phyloP scores from a whole-genome alignment of 2,113 vertebrate species.

The Rhagologus leucostigma region DNA sequence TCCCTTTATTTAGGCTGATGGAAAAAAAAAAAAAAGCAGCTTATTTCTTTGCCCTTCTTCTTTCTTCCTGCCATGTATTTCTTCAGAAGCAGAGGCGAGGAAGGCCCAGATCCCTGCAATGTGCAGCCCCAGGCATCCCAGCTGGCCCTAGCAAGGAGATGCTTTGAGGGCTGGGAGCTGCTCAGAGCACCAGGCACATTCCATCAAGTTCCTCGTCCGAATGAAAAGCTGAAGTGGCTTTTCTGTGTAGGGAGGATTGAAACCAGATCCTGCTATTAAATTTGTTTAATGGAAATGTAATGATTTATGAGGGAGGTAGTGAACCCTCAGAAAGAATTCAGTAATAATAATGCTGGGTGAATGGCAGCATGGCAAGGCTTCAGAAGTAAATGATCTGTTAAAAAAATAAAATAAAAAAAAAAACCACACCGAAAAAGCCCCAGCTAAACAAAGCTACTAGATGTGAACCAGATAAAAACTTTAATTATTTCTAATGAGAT shows the following conservation, averaged over 20 bases:
- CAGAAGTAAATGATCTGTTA: background rate
- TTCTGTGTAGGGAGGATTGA: constrained; percentile 13
- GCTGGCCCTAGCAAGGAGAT: background rate
- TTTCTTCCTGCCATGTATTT: background rate
- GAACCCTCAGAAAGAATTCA: constrained; percentile 2
- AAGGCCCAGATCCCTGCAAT: background rate
- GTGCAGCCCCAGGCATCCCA: background rate
- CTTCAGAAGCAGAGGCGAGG: background rate
- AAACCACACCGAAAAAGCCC: background rate
- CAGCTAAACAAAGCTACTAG: background rate
- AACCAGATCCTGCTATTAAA: constrained; percentile 50
- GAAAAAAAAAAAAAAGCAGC: rapidly evolving
- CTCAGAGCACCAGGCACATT: background rate
- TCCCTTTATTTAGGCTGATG: background rate
- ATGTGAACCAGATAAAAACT: background rate
- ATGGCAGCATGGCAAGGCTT: background rate
- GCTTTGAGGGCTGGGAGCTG: background rate
- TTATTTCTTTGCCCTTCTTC: background rate
- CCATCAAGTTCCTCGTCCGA: background rate
- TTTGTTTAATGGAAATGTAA: background rate
- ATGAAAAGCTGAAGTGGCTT: constrained; percentile 18
- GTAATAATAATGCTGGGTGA: background rate
- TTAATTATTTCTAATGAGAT: constrained; percentile 40
- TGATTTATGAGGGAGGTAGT: constrained; percentile 26
- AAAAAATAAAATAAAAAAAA: background rate